Percentiles rank a stretch among this genome's conserved stretches.
phyloP scores from a whole-genome alignment of 2,797 vertebrate genomes.

The Malurus leucopterus region DNA sequence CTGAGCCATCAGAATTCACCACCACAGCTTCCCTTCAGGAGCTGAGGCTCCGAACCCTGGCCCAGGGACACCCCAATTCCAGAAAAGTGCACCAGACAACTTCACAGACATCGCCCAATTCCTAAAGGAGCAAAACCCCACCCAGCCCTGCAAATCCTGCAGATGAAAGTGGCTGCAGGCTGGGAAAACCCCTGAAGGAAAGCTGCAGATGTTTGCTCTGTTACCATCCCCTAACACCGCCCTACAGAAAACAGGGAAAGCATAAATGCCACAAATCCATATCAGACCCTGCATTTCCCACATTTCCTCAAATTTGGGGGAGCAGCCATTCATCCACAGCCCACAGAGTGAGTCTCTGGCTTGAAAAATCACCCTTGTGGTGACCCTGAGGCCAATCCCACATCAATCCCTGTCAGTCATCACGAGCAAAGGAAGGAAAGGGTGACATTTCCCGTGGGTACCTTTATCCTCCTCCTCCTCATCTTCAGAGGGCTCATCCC shows the following conservation, averaged over 20 bases:
- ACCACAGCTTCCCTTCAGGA: background rate
- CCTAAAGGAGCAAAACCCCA: background rate
- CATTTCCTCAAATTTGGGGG: rapidly evolving
- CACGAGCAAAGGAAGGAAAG: background rate
- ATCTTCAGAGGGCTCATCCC: background rate
- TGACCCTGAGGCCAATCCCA: rapidly evolving
- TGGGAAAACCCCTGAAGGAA: background rate
- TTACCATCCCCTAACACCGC: background rate
- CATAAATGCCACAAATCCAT: background rate
- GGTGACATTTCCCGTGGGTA: background rate
- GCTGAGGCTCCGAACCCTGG: background rate
- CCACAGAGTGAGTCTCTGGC: background rate
- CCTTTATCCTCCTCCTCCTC: background rate
- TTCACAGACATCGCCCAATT: background rate
- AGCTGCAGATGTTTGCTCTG: background rate
- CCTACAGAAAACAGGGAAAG: background rate
- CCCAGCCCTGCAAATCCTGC: background rate
- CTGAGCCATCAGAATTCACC: background rate
- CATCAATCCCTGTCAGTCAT: background rate
- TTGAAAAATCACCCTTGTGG: background rate
- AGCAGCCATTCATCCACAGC: rapidly evolving
- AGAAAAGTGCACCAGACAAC: rapidly evolving
- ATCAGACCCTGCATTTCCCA: background rate
- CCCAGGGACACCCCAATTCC: background rate
- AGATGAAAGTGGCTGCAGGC: background rate